Conservation (phyloP, 2,113 vertebrate genomes). For the Xiphophorus couchianus region DNA sequence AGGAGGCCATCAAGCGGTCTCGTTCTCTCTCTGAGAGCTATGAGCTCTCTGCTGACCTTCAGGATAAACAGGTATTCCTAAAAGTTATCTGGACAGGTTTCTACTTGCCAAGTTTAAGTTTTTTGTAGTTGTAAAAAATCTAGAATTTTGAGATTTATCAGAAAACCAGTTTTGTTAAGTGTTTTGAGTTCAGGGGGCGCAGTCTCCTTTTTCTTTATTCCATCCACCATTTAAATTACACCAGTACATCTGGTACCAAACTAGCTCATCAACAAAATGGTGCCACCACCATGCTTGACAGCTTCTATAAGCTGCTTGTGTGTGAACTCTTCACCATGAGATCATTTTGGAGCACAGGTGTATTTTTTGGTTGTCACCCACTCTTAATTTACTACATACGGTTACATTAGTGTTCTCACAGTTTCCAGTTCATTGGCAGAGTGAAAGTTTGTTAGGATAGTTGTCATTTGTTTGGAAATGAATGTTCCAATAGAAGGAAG, state of each 20-base stretch:
- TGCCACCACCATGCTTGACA: background rate
- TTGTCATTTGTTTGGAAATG: background rate
- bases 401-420: background rate
- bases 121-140: background rate
- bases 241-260: background rate
- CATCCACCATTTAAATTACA: background rate
- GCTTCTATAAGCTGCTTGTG: background rate
- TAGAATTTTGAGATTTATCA: too few species aligned
- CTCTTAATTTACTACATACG: too few species aligned
- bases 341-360: too few species aligned
- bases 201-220: background rate
- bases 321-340: too few species aligned
- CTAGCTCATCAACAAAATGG: background rate
- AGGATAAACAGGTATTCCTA: slow-evolving; percentile 95
- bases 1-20: slow-evolving; percentile 97
- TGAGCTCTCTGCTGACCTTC: slow-evolving; percentile 98
- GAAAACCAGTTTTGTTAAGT: background rate
- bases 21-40: slow-evolving; percentile 97
- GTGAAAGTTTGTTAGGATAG: background rate
- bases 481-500: too few species aligned
- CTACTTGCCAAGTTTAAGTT: background rate
- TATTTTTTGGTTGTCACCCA: too few species aligned
- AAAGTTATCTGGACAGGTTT: background rate
- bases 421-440: background rate
- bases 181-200: background rate